Percentiles rank a stretch among this genome's conserved stretches.
These are phyloP conservation scores for Chymomyza procnemis DNA, from an alignment of 2,888 invertebrate species.

Conservation along the genomic window DNA sequence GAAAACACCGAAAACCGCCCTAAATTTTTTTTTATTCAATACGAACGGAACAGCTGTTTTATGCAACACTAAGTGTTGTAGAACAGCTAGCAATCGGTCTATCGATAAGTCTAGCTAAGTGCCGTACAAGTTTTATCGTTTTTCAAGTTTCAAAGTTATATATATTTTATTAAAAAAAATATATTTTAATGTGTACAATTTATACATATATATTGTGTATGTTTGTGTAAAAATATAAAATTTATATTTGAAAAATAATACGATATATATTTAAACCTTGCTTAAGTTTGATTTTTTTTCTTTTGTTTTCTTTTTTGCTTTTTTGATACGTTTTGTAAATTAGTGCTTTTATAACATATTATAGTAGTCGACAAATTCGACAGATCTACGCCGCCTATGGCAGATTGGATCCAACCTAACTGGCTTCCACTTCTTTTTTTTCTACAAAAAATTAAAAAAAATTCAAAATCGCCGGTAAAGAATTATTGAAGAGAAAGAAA, in stretches of 20 bases:
- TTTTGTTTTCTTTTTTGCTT: slow-evolving; percentile 22
- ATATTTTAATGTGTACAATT: slow-evolving; percentile 47
- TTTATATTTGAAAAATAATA: slow-evolving; percentile 56
- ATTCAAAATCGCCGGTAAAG: slow-evolving; percentile 26
- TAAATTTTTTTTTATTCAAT: slow-evolving; percentile 14
- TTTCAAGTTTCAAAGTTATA: slow-evolving; percentile 16
- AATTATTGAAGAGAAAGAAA: slow-evolving; percentile 48
- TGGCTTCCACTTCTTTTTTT: slow-evolving; percentile 78
- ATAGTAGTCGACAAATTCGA: slow-evolving; percentile 78
- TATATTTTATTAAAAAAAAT: slow-evolving; percentile 66
- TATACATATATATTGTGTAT: slow-evolving; percentile 30
- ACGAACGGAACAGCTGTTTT: not conserved
- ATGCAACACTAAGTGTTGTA: not conserved
- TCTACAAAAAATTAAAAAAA: slow-evolving; percentile 38
- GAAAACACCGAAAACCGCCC: not conserved
- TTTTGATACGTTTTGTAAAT: slow-evolving; percentile 16
- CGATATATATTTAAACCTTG: slow-evolving; percentile 34
- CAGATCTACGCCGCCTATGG: slow-evolving; percentile 76
- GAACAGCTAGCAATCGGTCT: not conserved
- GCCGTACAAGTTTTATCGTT: not conserved
- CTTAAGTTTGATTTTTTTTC: slow-evolving; percentile 32
- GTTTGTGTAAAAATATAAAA: slow-evolving; percentile 65
- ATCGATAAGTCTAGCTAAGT: not conserved
- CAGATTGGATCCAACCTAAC: slow-evolving; percentile 78
- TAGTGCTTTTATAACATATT: slow-evolving; percentile 59